Percentiles rank a stretch among this genome's conserved stretches.
phyloP scores from a whole-genome alignment of 2,888 invertebrate genomes.

The Macropis europaea region DNA sequence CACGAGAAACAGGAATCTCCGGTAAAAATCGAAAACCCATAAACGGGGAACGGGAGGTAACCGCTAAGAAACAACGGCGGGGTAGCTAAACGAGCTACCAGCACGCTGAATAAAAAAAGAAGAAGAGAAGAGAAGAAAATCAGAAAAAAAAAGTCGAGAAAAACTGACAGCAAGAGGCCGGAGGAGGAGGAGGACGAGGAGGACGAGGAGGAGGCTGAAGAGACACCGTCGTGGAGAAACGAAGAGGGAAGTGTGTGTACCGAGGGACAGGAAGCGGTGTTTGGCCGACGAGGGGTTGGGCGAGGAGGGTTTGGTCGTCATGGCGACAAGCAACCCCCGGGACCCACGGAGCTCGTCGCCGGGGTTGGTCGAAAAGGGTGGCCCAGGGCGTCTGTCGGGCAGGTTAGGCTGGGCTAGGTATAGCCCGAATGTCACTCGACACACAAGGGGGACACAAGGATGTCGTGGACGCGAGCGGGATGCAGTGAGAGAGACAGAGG shows the following conservation, averaged over 20 bases:
- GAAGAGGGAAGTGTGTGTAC: slow-evolving; percentile 53
- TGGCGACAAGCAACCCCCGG: slow-evolving; percentile 79
- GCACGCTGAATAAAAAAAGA: no score
- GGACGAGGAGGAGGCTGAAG: slow-evolving; percentile 21
- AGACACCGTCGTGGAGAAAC: slow-evolving; percentile 49
- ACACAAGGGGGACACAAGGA: slow-evolving; percentile 76
- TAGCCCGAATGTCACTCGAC: slow-evolving; percentile 76
- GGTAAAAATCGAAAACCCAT: slow-evolving; percentile 2
- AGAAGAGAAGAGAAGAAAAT: no score
- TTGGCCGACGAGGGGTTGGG: slow-evolving; percentile 70
- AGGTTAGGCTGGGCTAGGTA: slow-evolving; percentile 76
- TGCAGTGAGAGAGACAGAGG: neutral
- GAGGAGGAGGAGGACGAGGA: neutral
- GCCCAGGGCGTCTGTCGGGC: slow-evolving; percentile 75
- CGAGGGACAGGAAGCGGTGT: slow-evolving; percentile 65
- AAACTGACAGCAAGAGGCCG: neutral
- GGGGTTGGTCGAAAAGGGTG: slow-evolving; percentile 78
- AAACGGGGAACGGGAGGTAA: slow-evolving; percentile 15
- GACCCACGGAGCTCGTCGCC: slow-evolving; percentile 74
- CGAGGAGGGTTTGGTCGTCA: slow-evolving; percentile 76
- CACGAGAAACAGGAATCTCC: no score
- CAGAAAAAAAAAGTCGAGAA: neutral
- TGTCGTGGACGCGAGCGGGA: slow-evolving; percentile 61
- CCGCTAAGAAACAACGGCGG: neutral
- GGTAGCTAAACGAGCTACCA: no score